phyloP scores from a whole-genome alignment of 2,797 vertebrate species.

The Adelosebastes latens region DNA sequence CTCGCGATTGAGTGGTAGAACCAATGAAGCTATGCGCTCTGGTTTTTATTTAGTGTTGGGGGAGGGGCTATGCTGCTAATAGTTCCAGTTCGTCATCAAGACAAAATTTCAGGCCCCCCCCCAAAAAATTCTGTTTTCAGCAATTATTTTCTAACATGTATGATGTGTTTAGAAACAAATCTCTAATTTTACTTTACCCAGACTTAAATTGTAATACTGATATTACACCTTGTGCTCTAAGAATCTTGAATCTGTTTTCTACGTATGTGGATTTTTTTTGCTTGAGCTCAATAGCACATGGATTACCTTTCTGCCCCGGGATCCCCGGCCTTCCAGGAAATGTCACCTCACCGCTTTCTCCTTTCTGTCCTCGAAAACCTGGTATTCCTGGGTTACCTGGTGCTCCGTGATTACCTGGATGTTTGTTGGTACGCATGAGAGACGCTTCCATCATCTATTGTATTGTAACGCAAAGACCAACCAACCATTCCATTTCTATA shows the following conservation, averaged over 20 bases:
- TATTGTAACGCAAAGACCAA: background rate
- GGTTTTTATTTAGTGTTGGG: too few species aligned
- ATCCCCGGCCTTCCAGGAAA: slow-evolving; percentile 33
- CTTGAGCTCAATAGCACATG: background rate
- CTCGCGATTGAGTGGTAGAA: too few species aligned
- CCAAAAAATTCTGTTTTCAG: too few species aligned
- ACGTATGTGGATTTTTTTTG: background rate
- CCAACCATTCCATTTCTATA: background rate
- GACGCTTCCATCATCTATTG: background rate
- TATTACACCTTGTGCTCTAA: background rate
- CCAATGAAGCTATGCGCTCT: too few species aligned
- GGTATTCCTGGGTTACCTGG: slow-evolving; percentile 46
- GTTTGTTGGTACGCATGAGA: slow-evolving; percentile 10
- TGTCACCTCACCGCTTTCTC: slow-evolving; percentile 32
- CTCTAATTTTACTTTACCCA: too few species aligned
- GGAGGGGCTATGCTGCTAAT: too few species aligned
- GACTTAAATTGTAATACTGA: background rate
- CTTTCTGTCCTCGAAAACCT: slow-evolving; percentile 68
- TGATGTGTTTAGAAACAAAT: too few species aligned
- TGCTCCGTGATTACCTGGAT: slow-evolving; percentile 60
- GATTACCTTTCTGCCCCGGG: slow-evolving; percentile 70
- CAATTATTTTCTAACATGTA: too few species aligned
- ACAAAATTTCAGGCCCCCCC: too few species aligned
- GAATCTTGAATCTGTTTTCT: background rate
- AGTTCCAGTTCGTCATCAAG: too few species aligned